Evolutionary conservation across 2,113 vertebrate species (phyloP).

Genomic region (Onychorhynchus coronatus): DNA sequence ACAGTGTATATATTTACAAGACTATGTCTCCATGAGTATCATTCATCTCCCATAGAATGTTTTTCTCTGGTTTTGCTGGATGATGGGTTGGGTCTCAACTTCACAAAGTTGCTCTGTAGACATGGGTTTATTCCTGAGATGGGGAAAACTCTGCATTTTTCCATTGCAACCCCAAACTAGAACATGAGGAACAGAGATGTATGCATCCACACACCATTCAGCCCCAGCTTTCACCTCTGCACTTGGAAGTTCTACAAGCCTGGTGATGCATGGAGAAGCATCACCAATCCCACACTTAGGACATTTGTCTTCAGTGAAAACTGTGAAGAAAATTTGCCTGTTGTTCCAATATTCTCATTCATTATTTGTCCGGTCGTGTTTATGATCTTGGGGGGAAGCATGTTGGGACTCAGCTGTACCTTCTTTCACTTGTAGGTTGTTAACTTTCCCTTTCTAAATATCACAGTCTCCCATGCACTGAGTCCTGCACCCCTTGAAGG

Average conservation of each 20-base stretch:
- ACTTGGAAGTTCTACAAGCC: not conserved
- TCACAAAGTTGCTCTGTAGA: not conserved
- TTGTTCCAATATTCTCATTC: not conserved
- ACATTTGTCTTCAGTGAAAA: not conserved
- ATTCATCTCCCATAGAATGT: not conserved
- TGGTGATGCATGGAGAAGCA: fast-evolving
- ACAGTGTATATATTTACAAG: not conserved
- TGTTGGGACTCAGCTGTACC: not conserved
- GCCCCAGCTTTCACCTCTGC: not conserved
- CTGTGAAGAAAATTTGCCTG: not conserved
- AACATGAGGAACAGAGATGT: fast-evolving
- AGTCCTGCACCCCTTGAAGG: not conserved
- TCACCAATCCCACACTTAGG: not conserved
- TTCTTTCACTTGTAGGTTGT: not conserved
- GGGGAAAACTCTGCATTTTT: not conserved
- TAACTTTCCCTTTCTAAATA: not conserved
- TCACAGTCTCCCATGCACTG: not conserved
- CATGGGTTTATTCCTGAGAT: not conserved
- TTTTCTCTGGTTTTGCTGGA: not conserved
- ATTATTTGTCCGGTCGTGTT: not conserved
- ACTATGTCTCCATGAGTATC: not conserved
- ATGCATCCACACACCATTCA: not conserved
- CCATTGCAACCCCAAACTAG: not conserved
- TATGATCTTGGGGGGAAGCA: not conserved
- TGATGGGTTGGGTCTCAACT: not conserved